Evolutionary conservation across 2,113 vertebrate genomes (phyloP), one percentile per base, ranked within the genome.

Genomic region (Lethenteron reissneri): DNA sequence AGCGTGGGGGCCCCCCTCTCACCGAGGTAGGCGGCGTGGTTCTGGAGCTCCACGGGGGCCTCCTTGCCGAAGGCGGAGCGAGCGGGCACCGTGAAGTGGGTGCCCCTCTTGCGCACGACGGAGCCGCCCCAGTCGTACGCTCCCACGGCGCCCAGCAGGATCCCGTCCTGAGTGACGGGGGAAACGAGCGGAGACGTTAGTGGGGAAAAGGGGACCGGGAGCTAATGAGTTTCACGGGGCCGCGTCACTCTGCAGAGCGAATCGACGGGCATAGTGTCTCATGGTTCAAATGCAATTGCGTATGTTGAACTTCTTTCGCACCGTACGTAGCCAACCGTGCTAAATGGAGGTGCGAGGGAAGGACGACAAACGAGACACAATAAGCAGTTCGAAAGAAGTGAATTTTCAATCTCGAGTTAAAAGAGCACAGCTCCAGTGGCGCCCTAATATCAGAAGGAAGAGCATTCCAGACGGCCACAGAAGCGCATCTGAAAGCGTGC

Each of bases 101-200:
- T 76, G 5, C 5, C 70, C 17, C 85, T 79, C 74, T 89, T 82
- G 78, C 88, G 88, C 74, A 97, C 74, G 71, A 96, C 87, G 0
- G 86, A 85, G 1, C 92, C 92, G 0, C 89, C 86, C 92, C 92
- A 97, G 79, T 87, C 90, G 1, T 95, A 95, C 14, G 92, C 92
- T 3, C 92, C 92, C 8, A 97, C 92, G 75, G 82, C 87, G 17
- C 92, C 92, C 15, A 97, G 94, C 73, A 97, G 81, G 75, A 96
- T 84, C 11, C 90, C 90, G 2, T 95, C 90, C 92, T 95, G 75
- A 56, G 57, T 57, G 58, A 19, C 56, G 56, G 58, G 71, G 19
- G 19, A n/a, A 2, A 12, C 2, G 12, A 56, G 71, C 41, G 10
- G 57, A 3, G 71, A 64, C 5, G 15, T 59, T 58, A 72, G 14